Evolutionary conservation across 2,888 invertebrate genomes (phyloP), one percentile per base, ranked within the genome.

Genomic region (Cheilosia soror): DNA sequence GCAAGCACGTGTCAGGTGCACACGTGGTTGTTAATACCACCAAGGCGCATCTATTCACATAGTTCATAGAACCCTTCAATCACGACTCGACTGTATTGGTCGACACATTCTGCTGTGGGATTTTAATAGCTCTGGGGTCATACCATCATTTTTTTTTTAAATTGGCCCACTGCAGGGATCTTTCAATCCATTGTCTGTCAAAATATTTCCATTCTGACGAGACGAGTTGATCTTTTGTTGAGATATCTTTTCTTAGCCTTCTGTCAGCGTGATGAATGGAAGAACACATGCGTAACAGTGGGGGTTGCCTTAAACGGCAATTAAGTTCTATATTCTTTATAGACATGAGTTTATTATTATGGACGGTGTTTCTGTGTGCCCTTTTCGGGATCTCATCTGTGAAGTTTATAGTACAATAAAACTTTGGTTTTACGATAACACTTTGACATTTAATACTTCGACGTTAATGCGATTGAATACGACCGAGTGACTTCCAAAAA

Each of bases 401-500:
- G n/a, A 25, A 58, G 57, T 58, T 47, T 58, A 4, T 69, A 15
- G 15, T 20, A 15, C 15, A 7, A 44, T 58, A 49, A 51, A 51
- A 58, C 27, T 15, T 9, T 3, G 13, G 9, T 37, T 33, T 37
- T 71, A 47, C 49, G 47, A 49, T 7, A 15, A 40, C 51, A 3
- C 44, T 80, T 80, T 75, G 68, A 75, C 80, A 80, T 75, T 80
- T 80, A 63, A 80, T 79, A 77, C 66, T 31, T 44, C 49, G 49
- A 27, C 71, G 25, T 49, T 71, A 47, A 69, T 62, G 47, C 42
- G 44, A 29, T 53, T 5, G 42, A 27, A 60, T 51, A 40, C 47
- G 60, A 80, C 80, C 68, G 75, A 80, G 62, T 75, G 80, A 75
- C 66, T 75, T 80, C 80, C 73, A 75, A 80, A 80, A 80, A 80